These are phyloP conservation scores for Orthonevra nobilis DNA, from an alignment of 2,888 invertebrate genomes.

Conservation along the genomic window DNA sequence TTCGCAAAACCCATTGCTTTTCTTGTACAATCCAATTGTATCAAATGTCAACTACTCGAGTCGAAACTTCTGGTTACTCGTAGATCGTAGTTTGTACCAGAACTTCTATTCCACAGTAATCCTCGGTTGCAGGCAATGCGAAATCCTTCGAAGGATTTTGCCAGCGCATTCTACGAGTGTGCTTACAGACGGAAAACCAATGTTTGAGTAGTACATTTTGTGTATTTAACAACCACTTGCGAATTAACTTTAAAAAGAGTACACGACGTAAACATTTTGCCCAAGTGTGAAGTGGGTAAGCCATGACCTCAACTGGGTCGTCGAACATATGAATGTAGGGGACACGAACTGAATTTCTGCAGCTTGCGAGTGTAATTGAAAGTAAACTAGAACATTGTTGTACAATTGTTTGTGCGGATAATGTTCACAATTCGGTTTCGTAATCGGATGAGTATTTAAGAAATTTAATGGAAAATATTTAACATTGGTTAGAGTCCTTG, in stretches of 20 bases:
- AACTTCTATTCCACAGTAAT: background rate
- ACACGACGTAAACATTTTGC: conserved; percentile 12
- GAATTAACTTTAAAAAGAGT: conserved; percentile 2
- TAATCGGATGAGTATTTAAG: no score
- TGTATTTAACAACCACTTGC: conserved; percentile 27
- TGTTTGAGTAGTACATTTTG: conserved; percentile 9
- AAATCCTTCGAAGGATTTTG: background rate
- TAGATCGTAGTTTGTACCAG: background rate
- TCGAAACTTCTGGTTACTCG: no score
- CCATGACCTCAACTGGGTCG: background rate
- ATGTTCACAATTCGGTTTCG: no score
- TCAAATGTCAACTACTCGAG: no score
- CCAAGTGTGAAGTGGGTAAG: conserved; percentile 1
- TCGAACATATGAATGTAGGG: background rate
- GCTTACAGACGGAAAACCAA: background rate
- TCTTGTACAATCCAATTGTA: no score
- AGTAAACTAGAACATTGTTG: background rate
- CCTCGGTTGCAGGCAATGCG: background rate
- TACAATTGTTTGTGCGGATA: no score
- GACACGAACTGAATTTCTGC: background rate
- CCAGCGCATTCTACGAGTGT: background rate
- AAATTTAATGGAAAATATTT: no score
- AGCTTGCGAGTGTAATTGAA: conserved; percentile 7
- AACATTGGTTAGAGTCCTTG: no score
- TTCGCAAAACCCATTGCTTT: no score